Conservation (phyloP, 2,113 vertebrate species). For the Illadopsis cleaveri region DNA sequence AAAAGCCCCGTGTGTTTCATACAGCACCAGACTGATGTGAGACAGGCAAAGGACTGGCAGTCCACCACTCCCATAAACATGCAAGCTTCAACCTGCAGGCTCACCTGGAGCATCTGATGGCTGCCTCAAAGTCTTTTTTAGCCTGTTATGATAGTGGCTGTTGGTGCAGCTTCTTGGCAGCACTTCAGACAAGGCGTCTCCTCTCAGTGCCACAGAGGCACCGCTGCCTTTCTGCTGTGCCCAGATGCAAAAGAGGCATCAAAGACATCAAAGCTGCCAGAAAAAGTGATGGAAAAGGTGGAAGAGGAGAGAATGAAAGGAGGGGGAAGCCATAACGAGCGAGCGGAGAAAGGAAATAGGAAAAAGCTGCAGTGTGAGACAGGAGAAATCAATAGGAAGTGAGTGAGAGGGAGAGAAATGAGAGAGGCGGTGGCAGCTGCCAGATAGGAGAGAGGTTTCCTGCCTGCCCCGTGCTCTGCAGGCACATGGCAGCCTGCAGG, state of each 20-base stretch:
- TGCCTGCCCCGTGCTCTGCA: not conserved
- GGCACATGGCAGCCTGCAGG: not conserved
- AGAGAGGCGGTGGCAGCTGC: constrained; percentile 11
- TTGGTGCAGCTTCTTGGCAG: constrained; percentile 17
- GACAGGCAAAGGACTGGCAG: not conserved
- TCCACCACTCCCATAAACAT: constrained; percentile 38
- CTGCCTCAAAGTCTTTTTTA: not conserved
- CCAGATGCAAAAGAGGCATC: not conserved
- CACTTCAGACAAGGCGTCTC: constrained; percentile 17
- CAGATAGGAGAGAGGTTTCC: constrained; percentile 46
- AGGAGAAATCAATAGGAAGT: constrained; percentile 28
- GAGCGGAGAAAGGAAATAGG: constrained; percentile 26
- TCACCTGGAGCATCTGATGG: constrained; percentile 30
- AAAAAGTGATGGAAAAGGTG: not conserved
- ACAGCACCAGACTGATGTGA: not conserved
- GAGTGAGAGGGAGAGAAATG: not conserved
- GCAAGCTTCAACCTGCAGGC: constrained; percentile 47
- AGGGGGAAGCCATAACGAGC: not conserved
- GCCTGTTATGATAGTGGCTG: constrained; percentile 33
- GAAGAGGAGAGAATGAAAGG: not conserved
- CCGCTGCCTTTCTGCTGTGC: not conserved
- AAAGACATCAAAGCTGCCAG: not conserved
- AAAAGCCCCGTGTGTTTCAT: not conserved
- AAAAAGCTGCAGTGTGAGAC: constrained; percentile 54
- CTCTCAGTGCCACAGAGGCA: not conserved